These are phyloP conservation scores for Neolamprologus caudopunctatus DNA, from an alignment of 2,113 vertebrate species.

Conservation along the genomic window DNA sequence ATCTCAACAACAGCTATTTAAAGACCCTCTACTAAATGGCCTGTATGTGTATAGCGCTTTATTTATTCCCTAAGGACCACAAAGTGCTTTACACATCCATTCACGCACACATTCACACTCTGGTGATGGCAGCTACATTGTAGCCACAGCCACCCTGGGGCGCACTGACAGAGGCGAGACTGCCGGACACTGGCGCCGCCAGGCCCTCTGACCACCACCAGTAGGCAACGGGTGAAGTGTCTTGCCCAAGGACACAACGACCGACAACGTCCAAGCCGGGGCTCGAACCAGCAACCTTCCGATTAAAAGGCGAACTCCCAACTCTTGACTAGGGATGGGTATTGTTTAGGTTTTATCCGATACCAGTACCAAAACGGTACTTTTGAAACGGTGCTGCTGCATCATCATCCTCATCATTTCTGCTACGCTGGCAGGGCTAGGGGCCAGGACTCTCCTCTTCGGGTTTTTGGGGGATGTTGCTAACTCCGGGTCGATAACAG, in stretches of 20 bases:
- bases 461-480: too few relatives aligned
- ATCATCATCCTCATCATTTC: too few relatives aligned
- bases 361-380: too few relatives aligned
- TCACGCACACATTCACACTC: rapidly evolving
- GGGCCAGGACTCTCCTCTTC: too few relatives aligned
- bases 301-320: rapidly evolving
- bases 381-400: too few relatives aligned
- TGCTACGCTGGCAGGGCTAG: too few relatives aligned
- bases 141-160: background rate
- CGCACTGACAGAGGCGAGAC: background rate
- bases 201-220: background rate
- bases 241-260: rapidly evolving
- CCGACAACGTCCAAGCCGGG: rapidly evolving
- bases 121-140: background rate
- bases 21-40: too few relatives aligned
- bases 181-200: rapidly evolving
- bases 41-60: too few relatives aligned
- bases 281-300: rapidly evolving
- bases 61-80: too few relatives aligned
- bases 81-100: rapidly evolving
- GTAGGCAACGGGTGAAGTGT: background rate
- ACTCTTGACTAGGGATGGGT: too few relatives aligned
- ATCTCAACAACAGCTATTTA: rapidly evolving
- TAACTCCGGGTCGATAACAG: too few relatives aligned
- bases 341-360: too few relatives aligned